phyloP scores from a whole-genome alignment of 2,113 vertebrate genomes.

The Chaenocephalus aceratus region DNA sequence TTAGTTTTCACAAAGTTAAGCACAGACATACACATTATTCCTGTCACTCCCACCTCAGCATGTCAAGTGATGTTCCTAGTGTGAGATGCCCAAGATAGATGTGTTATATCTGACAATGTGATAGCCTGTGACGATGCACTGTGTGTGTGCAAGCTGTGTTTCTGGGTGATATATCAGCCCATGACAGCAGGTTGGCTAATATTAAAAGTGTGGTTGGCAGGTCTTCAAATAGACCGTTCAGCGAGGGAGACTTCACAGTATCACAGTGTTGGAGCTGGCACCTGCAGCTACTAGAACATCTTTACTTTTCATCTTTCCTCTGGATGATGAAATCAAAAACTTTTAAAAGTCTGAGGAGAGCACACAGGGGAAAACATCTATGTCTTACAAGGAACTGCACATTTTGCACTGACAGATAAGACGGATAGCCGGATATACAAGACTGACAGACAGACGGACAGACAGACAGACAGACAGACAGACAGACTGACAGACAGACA shows the following conservation, averaged over 20 bases:
- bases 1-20: conserved; percentile 12
- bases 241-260: conserved; percentile 51
- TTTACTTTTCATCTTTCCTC: conserved; percentile 38
- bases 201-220: conserved; percentile 70
- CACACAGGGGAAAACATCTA: neutral
- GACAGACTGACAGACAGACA: no score
- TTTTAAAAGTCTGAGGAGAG: conserved; percentile 44
- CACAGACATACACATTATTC: conserved; percentile 1
- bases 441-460: neutral
- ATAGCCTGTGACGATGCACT: conserved; percentile 41
- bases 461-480: no score
- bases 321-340: conserved; percentile 32
- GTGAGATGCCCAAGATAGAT: conserved; percentile 70
- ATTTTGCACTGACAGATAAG: neutral
- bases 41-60: conserved; percentile 49
- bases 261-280: conserved; percentile 51
- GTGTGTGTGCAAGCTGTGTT: conserved; percentile 17
- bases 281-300: conserved; percentile 39
- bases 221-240: conserved; percentile 69
- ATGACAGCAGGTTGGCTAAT: conserved; percentile 67
- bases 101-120: conserved; percentile 63
- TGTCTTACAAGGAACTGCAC: neutral
- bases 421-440: neutral
- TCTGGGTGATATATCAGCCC: conserved; percentile 55
- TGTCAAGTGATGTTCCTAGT: conserved; percentile 53